These are phyloP conservation scores for Sebastes variabilis DNA, from an alignment of 2,797 vertebrate genomes.

Conservation along the genomic window DNA sequence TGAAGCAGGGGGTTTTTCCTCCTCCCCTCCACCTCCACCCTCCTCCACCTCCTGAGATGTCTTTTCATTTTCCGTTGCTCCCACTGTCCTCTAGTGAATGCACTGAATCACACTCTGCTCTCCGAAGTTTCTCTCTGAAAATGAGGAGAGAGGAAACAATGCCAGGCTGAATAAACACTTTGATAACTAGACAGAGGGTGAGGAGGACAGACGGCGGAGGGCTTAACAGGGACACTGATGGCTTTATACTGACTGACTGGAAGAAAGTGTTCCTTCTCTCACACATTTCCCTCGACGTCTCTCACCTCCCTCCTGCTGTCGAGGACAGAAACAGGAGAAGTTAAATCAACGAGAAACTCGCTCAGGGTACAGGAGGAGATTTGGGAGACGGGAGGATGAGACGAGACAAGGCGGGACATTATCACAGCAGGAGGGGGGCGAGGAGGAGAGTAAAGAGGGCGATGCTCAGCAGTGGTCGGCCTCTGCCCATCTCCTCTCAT, in stretches of 20 bases:
- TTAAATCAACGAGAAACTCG: conserved; percentile 15
- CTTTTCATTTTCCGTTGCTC: conserved; percentile 68
- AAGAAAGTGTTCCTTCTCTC: conserved; percentile 68
- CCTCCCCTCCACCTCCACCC: neutral
- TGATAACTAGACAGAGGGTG: conserved; percentile 73
- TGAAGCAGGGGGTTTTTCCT: conserved; percentile 30
- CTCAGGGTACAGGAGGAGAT: neutral
- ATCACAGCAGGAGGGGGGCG: conserved; percentile 58
- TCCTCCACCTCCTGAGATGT: conserved; percentile 34
- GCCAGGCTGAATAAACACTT: conserved; percentile 75
- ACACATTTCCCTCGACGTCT: conserved; percentile 57
- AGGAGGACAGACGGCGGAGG: conserved; percentile 70
- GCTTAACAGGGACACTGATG: conserved; percentile 73
- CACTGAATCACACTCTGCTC: conserved; percentile 49
- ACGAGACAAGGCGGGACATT: conserved; percentile 57
- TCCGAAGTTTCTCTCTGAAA: conserved; percentile 58
- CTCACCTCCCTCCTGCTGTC: conserved; percentile 61
- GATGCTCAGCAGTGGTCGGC: conserved; percentile 30
- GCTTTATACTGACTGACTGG: conserved; percentile 64
- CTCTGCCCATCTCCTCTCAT: conserved; percentile 67
- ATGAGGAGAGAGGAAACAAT: conserved; percentile 68
- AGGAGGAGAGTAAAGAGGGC: conserved; percentile 26
- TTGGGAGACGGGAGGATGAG: conserved; percentile 31
- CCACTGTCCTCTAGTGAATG: conserved; percentile 68
- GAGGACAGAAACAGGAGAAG: conserved; percentile 47